A percentile compares a stretch with the other conserved stretches of the same genome.
phyloP scores from a whole-genome alignment of 2,113 vertebrate species.

The Alethe castanea region DNA sequence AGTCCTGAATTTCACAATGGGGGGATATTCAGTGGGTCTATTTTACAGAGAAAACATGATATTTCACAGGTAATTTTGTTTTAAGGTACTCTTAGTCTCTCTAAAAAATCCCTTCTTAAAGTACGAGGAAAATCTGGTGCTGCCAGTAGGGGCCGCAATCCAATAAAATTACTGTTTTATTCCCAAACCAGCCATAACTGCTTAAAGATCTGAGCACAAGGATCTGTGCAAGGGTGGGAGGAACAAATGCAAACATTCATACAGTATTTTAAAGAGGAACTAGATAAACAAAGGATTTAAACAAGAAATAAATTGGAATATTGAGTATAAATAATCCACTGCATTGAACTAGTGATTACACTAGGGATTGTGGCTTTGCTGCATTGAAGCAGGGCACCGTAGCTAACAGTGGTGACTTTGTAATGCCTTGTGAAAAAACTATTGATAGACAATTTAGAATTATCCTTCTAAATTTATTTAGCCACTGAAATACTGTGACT shows the following conservation, averaged over 20 bases:
- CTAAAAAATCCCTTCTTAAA: background rate
- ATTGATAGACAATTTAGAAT: background rate
- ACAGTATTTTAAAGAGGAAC: background rate
- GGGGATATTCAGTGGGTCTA: accelerated
- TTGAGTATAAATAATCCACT: background rate
- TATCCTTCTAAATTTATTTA: background rate
- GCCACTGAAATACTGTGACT: background rate
- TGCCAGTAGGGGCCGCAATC: accelerated
- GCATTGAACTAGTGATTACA: background rate
- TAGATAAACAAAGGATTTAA: background rate
- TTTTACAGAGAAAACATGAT: background rate
- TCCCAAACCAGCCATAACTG: background rate
- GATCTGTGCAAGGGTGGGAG: background rate
- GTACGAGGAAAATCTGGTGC: background rate
- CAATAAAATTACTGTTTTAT: background rate
- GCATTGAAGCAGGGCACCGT: background rate
- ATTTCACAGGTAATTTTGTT: background rate
- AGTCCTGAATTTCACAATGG: background rate
- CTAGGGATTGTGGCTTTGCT: background rate
- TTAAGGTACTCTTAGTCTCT: background rate
- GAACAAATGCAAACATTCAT: background rate
- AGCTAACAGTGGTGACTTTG: no score
- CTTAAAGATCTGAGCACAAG: background rate
- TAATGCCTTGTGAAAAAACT: background rate
- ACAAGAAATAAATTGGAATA: background rate